Evolutionary conservation across 2,888 invertebrate genomes (phyloP), one percentile per base, ranked within the genome.

Genomic region (Epinotia brunnichana): DNA sequence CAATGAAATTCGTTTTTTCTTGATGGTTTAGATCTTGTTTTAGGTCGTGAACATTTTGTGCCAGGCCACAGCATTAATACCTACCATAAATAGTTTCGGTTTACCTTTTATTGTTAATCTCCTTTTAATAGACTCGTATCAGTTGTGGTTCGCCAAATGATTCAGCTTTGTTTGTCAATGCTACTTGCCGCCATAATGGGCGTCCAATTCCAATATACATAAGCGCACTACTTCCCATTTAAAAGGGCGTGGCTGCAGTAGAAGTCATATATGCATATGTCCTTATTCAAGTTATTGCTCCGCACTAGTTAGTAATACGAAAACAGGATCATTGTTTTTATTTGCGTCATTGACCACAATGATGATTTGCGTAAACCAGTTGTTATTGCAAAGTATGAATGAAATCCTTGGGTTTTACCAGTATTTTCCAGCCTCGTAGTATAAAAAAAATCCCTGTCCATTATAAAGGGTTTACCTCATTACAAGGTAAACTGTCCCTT

Each of bases 351-450:
- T 76, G 74, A 86, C 85, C 83, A 78, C 84, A 87, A 81, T 82
- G 86, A 83, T 90, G 86, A 82, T 84, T 85, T 85, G 83, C 80
- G 83, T 83, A 79, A 81, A 80, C 81, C 79, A 78, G 78, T 83
- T 83, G 81, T 77, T 79, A 82, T 80, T 80, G 77, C 78, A 80
- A 78, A 83, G 81, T 80, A 86, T 90, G 87, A 90, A 90, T 89
- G 88, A 87, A 90, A 86, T 82, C 85, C 87, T 88, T 85, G 88
- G 88, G 82, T 87, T 85, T 87, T 82, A 79, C 80, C 80, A 77
- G 69, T 74, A 74, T 73, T 74, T 73, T 76, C 62, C 67, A 74
- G 64, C 59, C 73, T 59, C 68, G 84, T 81, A 82, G 66, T 71
- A 60, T 54, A 54, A 24, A 29, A 17, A 48, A 51, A 51, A 60